Evolutionary conservation across 1,140 invertebrate genomes (phyloP).

Genomic region (Trialeurodes vaporariorum): DNA sequence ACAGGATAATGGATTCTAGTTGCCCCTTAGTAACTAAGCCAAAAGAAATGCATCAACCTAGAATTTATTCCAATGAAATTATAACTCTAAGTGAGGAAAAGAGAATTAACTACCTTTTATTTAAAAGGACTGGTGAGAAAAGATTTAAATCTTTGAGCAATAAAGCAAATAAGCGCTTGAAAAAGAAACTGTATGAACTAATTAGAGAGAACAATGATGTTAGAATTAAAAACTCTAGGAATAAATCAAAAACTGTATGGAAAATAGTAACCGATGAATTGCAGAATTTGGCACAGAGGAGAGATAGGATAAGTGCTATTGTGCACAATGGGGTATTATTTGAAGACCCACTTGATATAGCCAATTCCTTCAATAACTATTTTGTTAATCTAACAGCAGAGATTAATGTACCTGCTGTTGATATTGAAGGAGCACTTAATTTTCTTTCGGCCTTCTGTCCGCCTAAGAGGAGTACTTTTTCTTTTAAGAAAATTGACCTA

Average conservation of each 20-base stretch:
- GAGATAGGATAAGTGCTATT: no score
- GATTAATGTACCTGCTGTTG: not conserved
- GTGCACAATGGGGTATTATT: not conserved
- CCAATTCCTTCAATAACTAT: not conserved
- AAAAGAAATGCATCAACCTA: no score
- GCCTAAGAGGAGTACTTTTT: not conserved
- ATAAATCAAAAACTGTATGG: not conserved
- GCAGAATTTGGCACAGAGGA: not conserved
- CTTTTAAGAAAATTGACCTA: not conserved
- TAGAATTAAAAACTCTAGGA: not conserved
- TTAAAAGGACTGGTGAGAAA: not conserved
- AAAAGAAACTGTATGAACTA: not conserved
- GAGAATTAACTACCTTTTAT: not conserved
- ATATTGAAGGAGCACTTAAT: not conserved
- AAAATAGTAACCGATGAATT: not conserved
- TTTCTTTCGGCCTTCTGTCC: not conserved
- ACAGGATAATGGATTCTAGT: not conserved
- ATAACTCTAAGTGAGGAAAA: not conserved
- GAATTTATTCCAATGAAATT: not conserved
- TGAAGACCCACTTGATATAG: not conserved
- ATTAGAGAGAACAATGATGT: not conserved
- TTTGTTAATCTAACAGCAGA: not conserved
- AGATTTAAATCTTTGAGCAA: not conserved
- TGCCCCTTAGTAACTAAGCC: not conserved
- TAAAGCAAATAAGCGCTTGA: not conserved